These are phyloP conservation scores for Acrobasis repandana DNA, from an alignment of 2,888 invertebrate genomes.

Conservation along the genomic window DNA sequence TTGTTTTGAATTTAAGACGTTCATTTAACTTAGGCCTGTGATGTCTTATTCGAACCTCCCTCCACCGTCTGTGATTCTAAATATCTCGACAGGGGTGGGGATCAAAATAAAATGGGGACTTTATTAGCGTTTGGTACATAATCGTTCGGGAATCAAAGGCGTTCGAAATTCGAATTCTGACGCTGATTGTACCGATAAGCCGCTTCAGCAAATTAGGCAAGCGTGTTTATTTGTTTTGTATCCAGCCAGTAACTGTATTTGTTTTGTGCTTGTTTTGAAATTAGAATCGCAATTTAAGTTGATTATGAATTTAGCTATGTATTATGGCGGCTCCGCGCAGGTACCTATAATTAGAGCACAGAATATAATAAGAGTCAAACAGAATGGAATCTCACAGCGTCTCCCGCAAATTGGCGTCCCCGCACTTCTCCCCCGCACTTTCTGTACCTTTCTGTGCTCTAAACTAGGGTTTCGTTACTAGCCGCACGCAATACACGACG, in stretches of 20 bases:
- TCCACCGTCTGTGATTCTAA: slow-evolving; percentile 33
- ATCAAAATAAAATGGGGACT: slow-evolving; percentile 57
- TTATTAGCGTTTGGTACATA: slow-evolving; percentile 66
- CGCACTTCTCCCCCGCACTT: too few relatives aligned
- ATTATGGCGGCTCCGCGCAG: too few relatives aligned
- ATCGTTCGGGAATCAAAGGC: slow-evolving; percentile 67
- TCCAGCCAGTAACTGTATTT: slow-evolving; percentile 30
- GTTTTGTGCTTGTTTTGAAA: slow-evolving; percentile 6
- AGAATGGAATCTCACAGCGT: too few relatives aligned
- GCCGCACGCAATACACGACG: too few relatives aligned
- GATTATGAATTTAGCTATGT: not conserved
- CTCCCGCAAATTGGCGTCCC: too few relatives aligned
- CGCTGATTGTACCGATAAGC: slow-evolving; percentile 63
- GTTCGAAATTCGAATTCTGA: slow-evolving; percentile 56
- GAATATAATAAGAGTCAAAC: too few relatives aligned
- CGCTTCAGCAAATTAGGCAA: slow-evolving; percentile 59
- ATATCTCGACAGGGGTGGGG: slow-evolving; percentile 35
- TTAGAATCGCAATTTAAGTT: slow-evolving; percentile 15
- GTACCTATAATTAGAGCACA: too few relatives aligned
- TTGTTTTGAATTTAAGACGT: slow-evolving; percentile 70
- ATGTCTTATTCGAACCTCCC: slow-evolving; percentile 37
- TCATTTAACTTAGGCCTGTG: slow-evolving; percentile 53
- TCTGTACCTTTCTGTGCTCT: too few relatives aligned
- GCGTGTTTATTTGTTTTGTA: slow-evolving; percentile 52
- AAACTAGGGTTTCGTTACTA: too few relatives aligned